These are phyloP conservation scores for Sarcophaga variegata DNA, from an alignment of 2,888 invertebrate genomes.

Conservation along the genomic window DNA sequence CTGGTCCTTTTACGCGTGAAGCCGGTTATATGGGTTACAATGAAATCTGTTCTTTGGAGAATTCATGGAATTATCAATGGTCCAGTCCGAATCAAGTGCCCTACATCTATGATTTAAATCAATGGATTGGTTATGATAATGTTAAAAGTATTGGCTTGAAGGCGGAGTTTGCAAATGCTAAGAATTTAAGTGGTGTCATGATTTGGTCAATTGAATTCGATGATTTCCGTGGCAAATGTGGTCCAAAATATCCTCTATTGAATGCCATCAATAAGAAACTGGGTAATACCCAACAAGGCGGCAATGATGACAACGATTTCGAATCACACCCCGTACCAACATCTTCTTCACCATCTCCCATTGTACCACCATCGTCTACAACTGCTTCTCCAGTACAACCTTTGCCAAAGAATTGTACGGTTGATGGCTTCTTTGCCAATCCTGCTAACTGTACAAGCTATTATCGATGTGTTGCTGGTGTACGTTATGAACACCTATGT, in stretches of 20 bases:
- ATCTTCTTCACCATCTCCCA: neutral
- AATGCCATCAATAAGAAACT: constrained; percentile 43
- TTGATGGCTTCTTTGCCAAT: constrained; percentile 25
- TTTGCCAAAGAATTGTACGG: neutral
- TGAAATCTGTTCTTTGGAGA: constrained; percentile 83
- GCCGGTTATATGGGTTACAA: constrained; percentile 88
- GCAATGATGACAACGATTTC: too few relatives aligned
- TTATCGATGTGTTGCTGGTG: constrained; percentile 36
- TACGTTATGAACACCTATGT: constrained; percentile 34
- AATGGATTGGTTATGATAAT: constrained; percentile 97
- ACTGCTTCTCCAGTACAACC: neutral
- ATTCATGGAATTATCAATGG: constrained; percentile 27
- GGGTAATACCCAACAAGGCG: neutral
- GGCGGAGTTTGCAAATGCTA: constrained; percentile 90
- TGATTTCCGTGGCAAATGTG: constrained; percentile 93
- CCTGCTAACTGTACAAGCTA: constrained; percentile 28
- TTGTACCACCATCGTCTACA: neutral
- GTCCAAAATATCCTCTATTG: constrained; percentile 84
- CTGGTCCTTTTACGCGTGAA: constrained; percentile 85
- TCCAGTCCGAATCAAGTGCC: constrained; percentile 20
- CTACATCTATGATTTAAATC: constrained; percentile 88
- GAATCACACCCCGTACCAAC: neutral
- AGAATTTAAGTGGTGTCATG: constrained; percentile 89
- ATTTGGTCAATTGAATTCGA: constrained; percentile 92
- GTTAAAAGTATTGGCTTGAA: constrained; percentile 89